Evolutionary conservation across 2,888 invertebrate genomes (phyloP), one percentile per base, ranked within the genome.

Genomic region (Drosophila paramelanica): DNA sequence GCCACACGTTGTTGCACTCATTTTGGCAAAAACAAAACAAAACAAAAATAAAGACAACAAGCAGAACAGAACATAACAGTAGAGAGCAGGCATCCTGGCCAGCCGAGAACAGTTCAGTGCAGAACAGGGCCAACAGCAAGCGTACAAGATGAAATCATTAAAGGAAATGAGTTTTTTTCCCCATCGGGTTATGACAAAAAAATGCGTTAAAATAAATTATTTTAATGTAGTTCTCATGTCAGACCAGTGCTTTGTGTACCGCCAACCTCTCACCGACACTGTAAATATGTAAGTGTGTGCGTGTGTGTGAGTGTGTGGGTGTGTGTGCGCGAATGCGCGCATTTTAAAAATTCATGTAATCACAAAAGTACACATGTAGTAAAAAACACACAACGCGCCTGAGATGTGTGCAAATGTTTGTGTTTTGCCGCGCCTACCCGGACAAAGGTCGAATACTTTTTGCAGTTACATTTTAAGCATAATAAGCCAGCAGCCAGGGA

Each of bases 191-290:
- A 86, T 86, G 85, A 86, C 88, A 86, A 86, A 88, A 81, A 89
- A 90, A 90, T 83, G 88, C 90, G 84, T 89, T 88, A 87, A 87
- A 89, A 89, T 85, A 89, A 91, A 86, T 90, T 89, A 89, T 90
- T 90, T 91, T 91, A 91, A 91, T 91, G 91, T 90, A 91, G 85
- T 90, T 90, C 90, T 91, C 90, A 89, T 90, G 90, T 90, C 80
- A 78, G 73, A 52, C 70, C 69, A 42, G 73, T 68, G 72, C 67
- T 58, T 66, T 66, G 67, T 45, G 47, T 23, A 14, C 42, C 39
- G 33, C 36, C n/a, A 27, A 27, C 47, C 38, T 17, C 69, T 41
- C n/a, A 0, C 41, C 25, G 8, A 20, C 31, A 0, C 43, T 38
- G 27, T n/a, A 11, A 1, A 8, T 56, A 23, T 73, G 42, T 6